Conservation (phyloP, 2,113 vertebrate genomes). For the Odocoileus hemionus region DNA sequence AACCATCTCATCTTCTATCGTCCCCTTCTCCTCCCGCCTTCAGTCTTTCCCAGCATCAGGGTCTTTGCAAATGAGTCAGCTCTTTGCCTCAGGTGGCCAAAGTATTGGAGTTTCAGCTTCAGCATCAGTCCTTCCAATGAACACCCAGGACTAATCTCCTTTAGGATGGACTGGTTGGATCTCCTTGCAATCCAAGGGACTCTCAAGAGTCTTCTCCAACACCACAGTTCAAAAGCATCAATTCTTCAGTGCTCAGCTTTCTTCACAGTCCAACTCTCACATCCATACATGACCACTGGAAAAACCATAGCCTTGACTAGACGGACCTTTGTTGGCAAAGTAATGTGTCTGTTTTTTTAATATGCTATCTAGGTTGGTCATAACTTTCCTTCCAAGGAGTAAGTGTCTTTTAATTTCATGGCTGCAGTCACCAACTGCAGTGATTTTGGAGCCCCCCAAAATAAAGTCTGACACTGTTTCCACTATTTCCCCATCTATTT, state of each 20-base stretch:
- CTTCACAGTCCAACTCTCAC: not conserved
- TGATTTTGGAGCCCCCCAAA: not conserved
- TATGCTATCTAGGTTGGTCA: not conserved
- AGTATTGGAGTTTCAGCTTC: not conserved
- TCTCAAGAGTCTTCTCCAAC: not conserved
- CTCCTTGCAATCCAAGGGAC: not conserved
- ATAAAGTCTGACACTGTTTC: not conserved
- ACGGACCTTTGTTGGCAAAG: not conserved
- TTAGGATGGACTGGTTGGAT: not conserved
- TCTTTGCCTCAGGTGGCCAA: not conserved
- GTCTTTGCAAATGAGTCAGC: not conserved
- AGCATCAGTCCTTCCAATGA: not conserved
- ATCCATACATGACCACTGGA: not conserved
- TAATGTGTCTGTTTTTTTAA: not conserved
- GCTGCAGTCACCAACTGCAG: not conserved
- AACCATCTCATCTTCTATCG: rapidly evolving
- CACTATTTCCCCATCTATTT: not conserved
- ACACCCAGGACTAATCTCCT: not conserved
- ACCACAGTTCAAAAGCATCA: not conserved
- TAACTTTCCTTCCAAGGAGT: not conserved
- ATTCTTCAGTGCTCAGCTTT: not conserved
- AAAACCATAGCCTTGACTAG: not conserved
- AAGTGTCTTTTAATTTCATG: not conserved
- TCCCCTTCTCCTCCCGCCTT: not conserved
- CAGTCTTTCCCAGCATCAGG: not conserved